Conservation (phyloP, 1,140 invertebrate species). For the Cepaea nemoralis region DNA sequence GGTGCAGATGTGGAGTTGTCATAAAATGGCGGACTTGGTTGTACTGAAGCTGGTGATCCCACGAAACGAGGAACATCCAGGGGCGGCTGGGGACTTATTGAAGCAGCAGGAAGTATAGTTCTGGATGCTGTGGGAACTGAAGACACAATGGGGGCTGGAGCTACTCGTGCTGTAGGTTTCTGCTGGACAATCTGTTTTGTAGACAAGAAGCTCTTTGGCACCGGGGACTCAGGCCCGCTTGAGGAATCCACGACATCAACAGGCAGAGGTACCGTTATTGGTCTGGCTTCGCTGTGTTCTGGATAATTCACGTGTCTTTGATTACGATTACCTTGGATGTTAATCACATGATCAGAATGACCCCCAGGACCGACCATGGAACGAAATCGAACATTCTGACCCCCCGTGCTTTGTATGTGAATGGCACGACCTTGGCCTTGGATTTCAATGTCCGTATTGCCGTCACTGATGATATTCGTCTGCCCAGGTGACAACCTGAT, state of each 20-base stretch:
- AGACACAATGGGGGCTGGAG: neutral
- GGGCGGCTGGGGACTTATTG: neutral
- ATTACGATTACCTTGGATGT: slow-evolving; percentile 1
- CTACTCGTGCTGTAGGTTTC: slow-evolving; percentile 25
- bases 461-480: slow-evolving; percentile 29
- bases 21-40: neutral
- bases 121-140: neutral
- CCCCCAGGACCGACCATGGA: neutral
- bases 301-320: neutral
- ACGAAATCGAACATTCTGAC: slow-evolving; percentile 27
- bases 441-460: slow-evolving; percentile 8
- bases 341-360: slow-evolving; percentile 3
- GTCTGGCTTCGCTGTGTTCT: neutral
- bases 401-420: slow-evolving; percentile 17
- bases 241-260: neutral
- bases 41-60: neutral
- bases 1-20: neutral
- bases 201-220: slow-evolving; percentile 12
- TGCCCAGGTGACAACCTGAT: slow-evolving; percentile 10
- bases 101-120: neutral
- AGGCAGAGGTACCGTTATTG: neutral
- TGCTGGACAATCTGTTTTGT: slow-evolving; percentile 13
- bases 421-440: slow-evolving; percentile 30
- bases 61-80: neutral
- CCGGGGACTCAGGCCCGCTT: neutral